Evolutionary conservation across 1,140 invertebrate species (phyloP).

Genomic region (Pachypeltis micranthus): DNA sequence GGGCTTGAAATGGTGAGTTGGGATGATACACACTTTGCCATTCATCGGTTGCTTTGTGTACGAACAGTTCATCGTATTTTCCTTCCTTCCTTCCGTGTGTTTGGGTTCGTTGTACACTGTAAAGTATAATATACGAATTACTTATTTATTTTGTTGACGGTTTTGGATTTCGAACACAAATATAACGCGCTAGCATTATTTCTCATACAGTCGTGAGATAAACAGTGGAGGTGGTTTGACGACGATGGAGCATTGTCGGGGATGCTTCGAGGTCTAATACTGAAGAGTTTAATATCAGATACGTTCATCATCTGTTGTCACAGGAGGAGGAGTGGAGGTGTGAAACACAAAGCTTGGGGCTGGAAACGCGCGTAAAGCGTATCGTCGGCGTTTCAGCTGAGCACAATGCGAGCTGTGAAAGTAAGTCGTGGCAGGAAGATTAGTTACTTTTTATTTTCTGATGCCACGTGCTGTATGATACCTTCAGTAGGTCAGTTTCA

Average conservation of each 20-base stretch:
- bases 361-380: no score
- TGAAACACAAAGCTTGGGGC: no score
- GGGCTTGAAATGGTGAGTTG: constrained; percentile 40
- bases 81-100: constrained; percentile 38
- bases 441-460: no score
- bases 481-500: no score
- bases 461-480: no score
- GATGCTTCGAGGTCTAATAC: no score
- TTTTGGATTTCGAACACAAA: not conserved
- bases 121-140: not conserved
- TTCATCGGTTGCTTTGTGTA: constrained; percentile 41
- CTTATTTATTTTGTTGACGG: not conserved
- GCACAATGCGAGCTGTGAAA: no score
- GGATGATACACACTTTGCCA: constrained; percentile 51
- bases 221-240: not conserved
- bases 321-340: no score
- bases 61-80: constrained; percentile 52
- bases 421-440: no score
- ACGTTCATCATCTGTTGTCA: no score
- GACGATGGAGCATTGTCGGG: not conserved
- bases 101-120: constrained; percentile 18
- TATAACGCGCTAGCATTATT: not conserved
- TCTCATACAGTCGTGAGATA: not conserved
- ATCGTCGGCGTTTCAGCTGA: no score
- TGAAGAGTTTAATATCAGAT: no score